Conservation (phyloP, 2,113 vertebrate species). For the Anguilla japonica region DNA sequence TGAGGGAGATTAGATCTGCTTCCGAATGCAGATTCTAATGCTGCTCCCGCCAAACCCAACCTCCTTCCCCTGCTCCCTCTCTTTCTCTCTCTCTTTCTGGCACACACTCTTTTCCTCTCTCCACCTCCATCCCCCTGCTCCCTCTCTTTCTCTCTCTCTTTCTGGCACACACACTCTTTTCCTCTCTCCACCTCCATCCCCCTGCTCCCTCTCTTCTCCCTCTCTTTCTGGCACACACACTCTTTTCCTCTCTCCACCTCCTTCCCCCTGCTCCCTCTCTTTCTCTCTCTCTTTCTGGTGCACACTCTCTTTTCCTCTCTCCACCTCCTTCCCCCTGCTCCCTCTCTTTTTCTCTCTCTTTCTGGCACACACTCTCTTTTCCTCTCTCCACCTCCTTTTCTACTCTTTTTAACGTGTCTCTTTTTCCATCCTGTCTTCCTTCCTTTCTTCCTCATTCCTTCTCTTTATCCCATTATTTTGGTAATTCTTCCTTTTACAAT, state of each 20-base stretch:
- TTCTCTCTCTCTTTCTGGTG: no score
- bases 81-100: no score
- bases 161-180: no score
- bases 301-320: no score
- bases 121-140: no score
- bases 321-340: neutral
- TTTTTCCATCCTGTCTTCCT: neutral
- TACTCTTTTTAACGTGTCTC: neutral
- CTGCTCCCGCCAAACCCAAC: neutral
- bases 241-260: neutral
- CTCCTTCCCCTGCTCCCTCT: slow-evolving; percentile 18
- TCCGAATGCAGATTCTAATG: slow-evolving; percentile 1
- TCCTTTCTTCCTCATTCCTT: neutral
- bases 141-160: no score
- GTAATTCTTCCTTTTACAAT: no score
- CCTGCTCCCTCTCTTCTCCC: neutral
- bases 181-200: neutral
- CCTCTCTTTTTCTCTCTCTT: neutral
- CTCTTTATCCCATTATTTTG: neutral
- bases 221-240: neutral
- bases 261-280: no score
- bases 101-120: neutral
- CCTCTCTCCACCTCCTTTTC: neutral
- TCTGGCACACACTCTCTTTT: neutral
- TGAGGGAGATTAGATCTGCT: slow-evolving; percentile 27